Evolutionary conservation across 2,113 vertebrate species (phyloP).

Genomic region (Calcarius ornatus): DNA sequence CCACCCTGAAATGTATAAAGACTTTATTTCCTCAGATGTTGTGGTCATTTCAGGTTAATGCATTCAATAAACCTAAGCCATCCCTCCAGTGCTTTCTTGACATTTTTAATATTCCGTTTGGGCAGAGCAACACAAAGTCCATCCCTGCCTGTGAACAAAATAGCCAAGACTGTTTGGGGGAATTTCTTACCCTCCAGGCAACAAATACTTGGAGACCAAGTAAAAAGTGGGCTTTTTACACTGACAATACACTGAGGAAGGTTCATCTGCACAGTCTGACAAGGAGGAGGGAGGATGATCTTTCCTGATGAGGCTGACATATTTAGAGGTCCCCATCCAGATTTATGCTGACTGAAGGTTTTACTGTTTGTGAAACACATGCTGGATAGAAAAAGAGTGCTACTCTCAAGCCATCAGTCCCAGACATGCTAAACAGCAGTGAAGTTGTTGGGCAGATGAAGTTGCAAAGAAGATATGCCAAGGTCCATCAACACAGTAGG

Average conservation of each 20-base stretch:
- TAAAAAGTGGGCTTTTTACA: not conserved
- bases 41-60: constrained; percentile 3
- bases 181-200: not conserved
- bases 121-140: not conserved
- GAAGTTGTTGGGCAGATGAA: not conserved
- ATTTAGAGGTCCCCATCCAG: not conserved
- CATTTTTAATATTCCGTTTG: not conserved
- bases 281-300: not conserved
- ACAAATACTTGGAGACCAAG: not conserved
- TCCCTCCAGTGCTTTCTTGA: not conserved
- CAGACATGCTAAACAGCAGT: constrained; percentile 14
- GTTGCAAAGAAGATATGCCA: not conserved
- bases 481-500: not conserved
- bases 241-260: not conserved
- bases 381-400: not conserved
- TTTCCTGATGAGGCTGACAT: not conserved
- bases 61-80: not conserved
- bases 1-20: not conserved
- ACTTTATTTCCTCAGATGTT: not conserved
- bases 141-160: not conserved
- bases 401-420: not conserved
- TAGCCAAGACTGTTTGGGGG: not conserved
- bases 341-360: not conserved
- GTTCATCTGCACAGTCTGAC: not conserved
- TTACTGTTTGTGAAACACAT: not conserved